Percentiles rank a stretch among this genome's conserved stretches.
Evolutionary conservation across 2,113 vertebrate genomes (phyloP).

Genomic region (Lathamus discolor): DNA sequence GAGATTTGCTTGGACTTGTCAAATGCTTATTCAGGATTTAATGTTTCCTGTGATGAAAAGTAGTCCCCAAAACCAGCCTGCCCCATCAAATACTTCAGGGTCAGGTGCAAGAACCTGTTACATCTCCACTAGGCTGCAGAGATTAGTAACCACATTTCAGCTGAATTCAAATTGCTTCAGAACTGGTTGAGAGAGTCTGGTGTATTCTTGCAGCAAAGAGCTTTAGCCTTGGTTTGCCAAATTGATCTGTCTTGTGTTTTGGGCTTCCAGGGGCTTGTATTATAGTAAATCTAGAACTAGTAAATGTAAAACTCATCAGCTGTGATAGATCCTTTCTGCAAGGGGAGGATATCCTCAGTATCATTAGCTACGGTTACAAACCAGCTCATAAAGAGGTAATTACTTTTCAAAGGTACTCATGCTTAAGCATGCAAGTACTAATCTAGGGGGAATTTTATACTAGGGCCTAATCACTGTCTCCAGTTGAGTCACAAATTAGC

Average conservation of each 20-base stretch:
- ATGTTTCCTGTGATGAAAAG: background rate
- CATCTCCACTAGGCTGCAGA: background rate
- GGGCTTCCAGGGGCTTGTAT: background rate
- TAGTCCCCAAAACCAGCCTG: background rate
- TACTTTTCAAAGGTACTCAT: background rate
- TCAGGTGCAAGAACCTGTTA: background rate
- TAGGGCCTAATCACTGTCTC: background rate
- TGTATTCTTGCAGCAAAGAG: background rate
- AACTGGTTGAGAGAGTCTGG: background rate
- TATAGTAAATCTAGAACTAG: background rate
- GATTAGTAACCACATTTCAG: background rate
- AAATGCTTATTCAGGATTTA: background rate
- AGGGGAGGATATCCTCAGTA: background rate
- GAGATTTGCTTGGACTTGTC: background rate
- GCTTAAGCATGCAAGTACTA: background rate
- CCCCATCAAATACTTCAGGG: background rate
- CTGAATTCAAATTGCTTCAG: background rate
- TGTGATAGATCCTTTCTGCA: background rate
- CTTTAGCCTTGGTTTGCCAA: background rate
- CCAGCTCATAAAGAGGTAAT: background rate
- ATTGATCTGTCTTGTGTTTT: background rate
- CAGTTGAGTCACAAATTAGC: background rate
- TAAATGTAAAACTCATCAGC: background rate
- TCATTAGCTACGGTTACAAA: background rate
- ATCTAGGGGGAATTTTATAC: background rate